Evolutionary conservation across 2,113 vertebrate genomes (phyloP).

Genomic region (Ictalurus furcatus): DNA sequence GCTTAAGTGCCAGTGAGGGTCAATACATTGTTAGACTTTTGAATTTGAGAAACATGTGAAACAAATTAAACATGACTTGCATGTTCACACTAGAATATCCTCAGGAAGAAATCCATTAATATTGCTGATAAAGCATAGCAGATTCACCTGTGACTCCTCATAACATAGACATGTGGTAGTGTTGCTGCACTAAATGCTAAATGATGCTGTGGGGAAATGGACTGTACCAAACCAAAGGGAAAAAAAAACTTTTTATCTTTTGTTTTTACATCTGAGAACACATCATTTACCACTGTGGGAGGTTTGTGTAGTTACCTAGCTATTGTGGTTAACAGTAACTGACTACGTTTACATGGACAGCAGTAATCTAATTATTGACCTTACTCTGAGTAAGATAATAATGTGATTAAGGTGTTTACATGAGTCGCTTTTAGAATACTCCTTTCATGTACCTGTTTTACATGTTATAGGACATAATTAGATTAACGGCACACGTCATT

Average conservation of each 20-base stretch:
- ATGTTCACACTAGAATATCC: background rate
- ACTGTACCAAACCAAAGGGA: background rate
- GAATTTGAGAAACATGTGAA: no score
- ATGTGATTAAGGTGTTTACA: no score
- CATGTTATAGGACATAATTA: no score
- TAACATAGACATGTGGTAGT: background rate
- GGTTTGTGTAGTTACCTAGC: background rate
- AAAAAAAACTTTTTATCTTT: background rate
- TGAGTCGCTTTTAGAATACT: no score
- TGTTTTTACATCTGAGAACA: background rate
- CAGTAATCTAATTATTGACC: no score
- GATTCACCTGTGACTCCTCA: background rate
- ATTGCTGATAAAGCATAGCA: background rate
- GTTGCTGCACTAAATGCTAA: background rate
- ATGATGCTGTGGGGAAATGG: background rate
- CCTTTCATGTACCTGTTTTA: no score
- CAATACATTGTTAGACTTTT: no score
- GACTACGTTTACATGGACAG: no score
- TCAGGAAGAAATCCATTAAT: background rate
- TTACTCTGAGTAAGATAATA: no score
- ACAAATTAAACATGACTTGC: no score
- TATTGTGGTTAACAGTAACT: background rate
- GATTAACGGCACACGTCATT: no score
- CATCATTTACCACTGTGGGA: background rate
- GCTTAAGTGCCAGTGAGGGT: background rate